Evolutionary conservation across 2,888 invertebrate genomes (phyloP).

Genomic region (Bombylius discolor): DNA sequence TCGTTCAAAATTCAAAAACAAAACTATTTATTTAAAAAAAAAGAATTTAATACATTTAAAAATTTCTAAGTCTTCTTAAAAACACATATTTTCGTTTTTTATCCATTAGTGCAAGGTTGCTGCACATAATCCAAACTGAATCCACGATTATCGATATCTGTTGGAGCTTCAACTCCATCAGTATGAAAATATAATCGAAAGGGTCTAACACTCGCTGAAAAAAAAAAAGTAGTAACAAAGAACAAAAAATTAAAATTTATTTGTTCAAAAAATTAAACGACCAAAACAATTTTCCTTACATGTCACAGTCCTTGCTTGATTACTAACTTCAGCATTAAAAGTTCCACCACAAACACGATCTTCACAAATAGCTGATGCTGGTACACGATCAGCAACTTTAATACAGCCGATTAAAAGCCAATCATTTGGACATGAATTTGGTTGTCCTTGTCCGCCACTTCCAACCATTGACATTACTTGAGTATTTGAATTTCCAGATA

Average conservation of each 20-base stretch:
- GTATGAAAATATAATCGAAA: conserved; percentile 68
- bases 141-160: conserved; percentile 62
- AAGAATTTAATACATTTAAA: neutral
- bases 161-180: conserved; percentile 62
- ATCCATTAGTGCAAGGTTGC: conserved; percentile 65
- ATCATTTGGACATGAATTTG: conserved; percentile 60
- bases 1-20: no score
- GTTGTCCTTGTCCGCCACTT: conserved; percentile 47
- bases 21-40: no score
- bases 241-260: neutral
- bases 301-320: conserved; percentile 52
- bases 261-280: neutral
- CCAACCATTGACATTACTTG: conserved; percentile 58
- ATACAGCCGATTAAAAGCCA: conserved; percentile 73
- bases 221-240: conserved; percentile 3
- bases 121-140: conserved; percentile 75
- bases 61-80: neutral
- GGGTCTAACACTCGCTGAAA: conserved; percentile 64
- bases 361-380: conserved; percentile 50
- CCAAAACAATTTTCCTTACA: conserved; percentile 42
- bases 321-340: conserved; percentile 58
- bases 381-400: conserved; percentile 33
- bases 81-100: neutral
- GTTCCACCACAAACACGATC: conserved; percentile 75
- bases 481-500: conserved; percentile 63